Base-by-base conservation (phyloP, 2,113 vertebrate genomes). In the Lonchura striata region DNA sequence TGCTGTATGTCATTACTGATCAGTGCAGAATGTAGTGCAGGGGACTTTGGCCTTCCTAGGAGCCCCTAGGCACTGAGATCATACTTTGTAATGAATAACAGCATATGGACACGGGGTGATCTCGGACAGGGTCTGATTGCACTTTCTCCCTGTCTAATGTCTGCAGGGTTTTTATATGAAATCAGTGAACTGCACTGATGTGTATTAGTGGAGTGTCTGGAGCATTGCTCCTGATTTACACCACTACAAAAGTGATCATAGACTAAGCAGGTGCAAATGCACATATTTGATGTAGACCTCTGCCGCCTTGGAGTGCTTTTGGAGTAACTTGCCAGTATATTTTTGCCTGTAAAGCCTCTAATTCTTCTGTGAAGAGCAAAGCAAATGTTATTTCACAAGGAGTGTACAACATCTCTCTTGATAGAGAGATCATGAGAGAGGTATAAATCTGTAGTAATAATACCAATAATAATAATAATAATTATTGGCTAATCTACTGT, bases 401-500 rank as follows among this genome's bases (percentile, higher is more conserved):
- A 66, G 68, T 84, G 52, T 54, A 68, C 79, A 63, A 49, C 18
- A 7, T 56, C 24, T 77, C 66, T 92, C 82, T 74, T 54, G 59
- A 85, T 9, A 60, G 64, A 92, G 76, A 64, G 49, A 65, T 65
- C 31, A 53, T 54, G 75, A 80, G 15, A 52, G 82, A 90, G 68
- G 39, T 80, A 68, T 77, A 81, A 88, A 85, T 90, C 53, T 59
- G 30, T 70, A 50, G 47, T 69, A 85, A 70, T 74, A 91, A 72
- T 78, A 88, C n/a, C 76, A 92, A 78, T 93, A 90, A 78, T 91
- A 90, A 64, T 93, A 22, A 94, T 91, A 7, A 94, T 79, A 35
- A 90, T 77, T 88, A 88, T 82, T 94, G 84, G 76, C 42, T 92
- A 86, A 84, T 92, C 80, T 94, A 7, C 56, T 96, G 64, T 75